Conservation (phyloP, 1,140 invertebrate species). For the Nasonia giraulti region DNA sequence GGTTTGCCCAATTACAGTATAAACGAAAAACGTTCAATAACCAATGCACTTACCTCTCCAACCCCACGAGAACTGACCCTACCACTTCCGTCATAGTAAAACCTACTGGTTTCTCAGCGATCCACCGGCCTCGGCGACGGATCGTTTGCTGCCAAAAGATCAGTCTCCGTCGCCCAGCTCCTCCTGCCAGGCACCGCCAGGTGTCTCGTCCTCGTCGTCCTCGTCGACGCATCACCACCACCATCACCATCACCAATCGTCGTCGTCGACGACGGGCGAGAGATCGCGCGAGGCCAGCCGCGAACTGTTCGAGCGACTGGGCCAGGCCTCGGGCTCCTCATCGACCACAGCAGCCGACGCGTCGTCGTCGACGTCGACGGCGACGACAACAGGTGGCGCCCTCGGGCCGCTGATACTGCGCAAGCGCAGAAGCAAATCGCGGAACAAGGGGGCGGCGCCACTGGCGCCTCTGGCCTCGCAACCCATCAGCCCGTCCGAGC, state of each 20-base stretch:
- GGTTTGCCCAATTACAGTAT: background rate
- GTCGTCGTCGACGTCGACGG: background rate
- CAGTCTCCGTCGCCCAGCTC: background rate
- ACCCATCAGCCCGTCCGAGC: slow-evolving; percentile 69
- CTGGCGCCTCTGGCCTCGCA: slow-evolving; percentile 76
- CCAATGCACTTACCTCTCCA: background rate
- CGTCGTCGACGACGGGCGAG: slow-evolving; percentile 47
- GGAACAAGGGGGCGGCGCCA: slow-evolving; percentile 79
- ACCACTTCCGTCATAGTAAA: slow-evolving; percentile 7
- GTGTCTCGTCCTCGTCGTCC: background rate
- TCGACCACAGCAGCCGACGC: background rate
- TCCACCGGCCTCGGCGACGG: slow-evolving; percentile 1
- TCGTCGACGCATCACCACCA: slow-evolving; percentile 39
- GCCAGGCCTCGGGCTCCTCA: background rate
- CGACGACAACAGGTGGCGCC: slow-evolving; percentile 59
- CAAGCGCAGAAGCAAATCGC: slow-evolving; percentile 82
- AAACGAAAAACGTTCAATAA: background rate
- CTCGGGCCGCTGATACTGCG: slow-evolving; percentile 80
- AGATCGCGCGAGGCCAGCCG: slow-evolving; percentile 34
- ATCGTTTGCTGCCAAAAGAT: slow-evolving; percentile 2
- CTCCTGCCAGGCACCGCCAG: background rate
- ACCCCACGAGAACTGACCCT: background rate
- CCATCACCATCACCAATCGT: slow-evolving; percentile 43
- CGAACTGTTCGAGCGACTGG: slow-evolving; percentile 33
- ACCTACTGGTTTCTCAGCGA: slow-evolving; percentile 49